Percentiles rank a stretch among this genome's conserved stretches.
phyloP scores from a whole-genome alignment of 2,888 invertebrate species.

The Calliphora vomitoria region DNA sequence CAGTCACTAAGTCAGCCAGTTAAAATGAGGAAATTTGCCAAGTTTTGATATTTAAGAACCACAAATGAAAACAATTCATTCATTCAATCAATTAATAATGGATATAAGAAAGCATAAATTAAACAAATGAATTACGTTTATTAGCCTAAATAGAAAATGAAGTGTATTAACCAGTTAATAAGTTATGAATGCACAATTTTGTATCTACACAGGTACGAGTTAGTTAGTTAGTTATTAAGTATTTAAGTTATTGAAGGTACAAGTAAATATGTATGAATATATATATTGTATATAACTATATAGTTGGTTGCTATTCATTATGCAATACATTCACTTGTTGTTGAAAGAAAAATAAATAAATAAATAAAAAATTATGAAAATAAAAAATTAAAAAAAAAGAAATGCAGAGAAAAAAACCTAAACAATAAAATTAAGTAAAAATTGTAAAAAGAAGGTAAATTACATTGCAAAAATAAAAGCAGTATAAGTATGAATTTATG shows the following conservation, averaged over 20 bases:
- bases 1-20: conserved; percentile 25
- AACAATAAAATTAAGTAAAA: conserved; percentile 34
- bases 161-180: conserved; percentile 23
- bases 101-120: conserved; percentile 15
- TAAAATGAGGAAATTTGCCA: conserved; percentile 25
- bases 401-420: conserved; percentile 2
- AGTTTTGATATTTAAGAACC: conserved; percentile 39
- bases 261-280: neutral
- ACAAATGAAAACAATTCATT: conserved; percentile 17
- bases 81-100: neutral
- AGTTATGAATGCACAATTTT: conserved; percentile 37
- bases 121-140: neutral
- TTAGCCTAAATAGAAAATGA: conserved; percentile 24
- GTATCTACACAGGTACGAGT: neutral
- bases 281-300: neutral
- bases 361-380: neutral
- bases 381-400: neutral
- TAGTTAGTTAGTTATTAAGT: neutral
- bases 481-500: conserved; percentile 13
- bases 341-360: conserved; percentile 13
- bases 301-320: conserved; percentile 49
- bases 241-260: conserved; percentile 44
- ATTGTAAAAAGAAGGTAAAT: conserved; percentile 65
- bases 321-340: conserved; percentile 69
- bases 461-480: conserved; percentile 54